A percentile compares a stretch with the other conserved stretches of the same genome.
phyloP scores from a whole-genome alignment of 2,888 invertebrate species.

The Spicauda simplicius region DNA sequence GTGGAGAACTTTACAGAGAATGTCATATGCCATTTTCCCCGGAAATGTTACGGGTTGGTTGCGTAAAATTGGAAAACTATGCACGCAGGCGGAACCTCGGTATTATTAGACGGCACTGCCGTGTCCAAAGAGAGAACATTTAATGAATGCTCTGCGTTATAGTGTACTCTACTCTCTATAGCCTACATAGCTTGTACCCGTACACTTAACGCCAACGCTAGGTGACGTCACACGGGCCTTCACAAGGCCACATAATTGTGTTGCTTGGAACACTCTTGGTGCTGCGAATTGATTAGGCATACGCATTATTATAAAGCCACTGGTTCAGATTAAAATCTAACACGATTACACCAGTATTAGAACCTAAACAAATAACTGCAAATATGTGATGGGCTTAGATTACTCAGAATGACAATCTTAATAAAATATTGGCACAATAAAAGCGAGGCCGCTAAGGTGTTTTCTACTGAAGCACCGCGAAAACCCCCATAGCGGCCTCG shows the following conservation, averaged over 20 bases:
- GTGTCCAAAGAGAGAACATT: not conserved
- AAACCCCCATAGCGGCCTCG: too few relatives aligned
- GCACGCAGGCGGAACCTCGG: not conserved
- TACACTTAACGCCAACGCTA: slow-evolving; percentile 41
- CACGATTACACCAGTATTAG: not conserved
- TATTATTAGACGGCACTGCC: not conserved
- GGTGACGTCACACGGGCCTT: slow-evolving; percentile 48
- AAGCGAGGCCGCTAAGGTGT: too few relatives aligned
- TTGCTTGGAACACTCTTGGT: slow-evolving; percentile 36
- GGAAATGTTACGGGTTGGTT: too few relatives aligned
- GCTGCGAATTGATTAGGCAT: slow-evolving; percentile 41
- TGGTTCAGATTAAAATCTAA: not conserved
- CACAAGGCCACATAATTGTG: slow-evolving; percentile 40
- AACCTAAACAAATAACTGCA: not conserved
- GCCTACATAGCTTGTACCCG: slow-evolving; percentile 17
- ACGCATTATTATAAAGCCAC: slow-evolving; percentile 18
- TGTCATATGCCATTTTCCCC: too few relatives aligned
- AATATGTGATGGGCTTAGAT: too few relatives aligned
- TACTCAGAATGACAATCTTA: not conserved
- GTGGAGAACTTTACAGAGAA: too few relatives aligned
- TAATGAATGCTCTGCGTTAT: not conserved
- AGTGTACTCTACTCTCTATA: not conserved
- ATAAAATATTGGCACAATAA: not conserved
- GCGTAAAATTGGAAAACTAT: too few relatives aligned
- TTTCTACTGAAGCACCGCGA: too few relatives aligned